A percentile compares a stretch with the other conserved stretches of the same genome.
Conservation (phyloP, 2,888 invertebrate species). For the Andrena hattorfiana region DNA sequence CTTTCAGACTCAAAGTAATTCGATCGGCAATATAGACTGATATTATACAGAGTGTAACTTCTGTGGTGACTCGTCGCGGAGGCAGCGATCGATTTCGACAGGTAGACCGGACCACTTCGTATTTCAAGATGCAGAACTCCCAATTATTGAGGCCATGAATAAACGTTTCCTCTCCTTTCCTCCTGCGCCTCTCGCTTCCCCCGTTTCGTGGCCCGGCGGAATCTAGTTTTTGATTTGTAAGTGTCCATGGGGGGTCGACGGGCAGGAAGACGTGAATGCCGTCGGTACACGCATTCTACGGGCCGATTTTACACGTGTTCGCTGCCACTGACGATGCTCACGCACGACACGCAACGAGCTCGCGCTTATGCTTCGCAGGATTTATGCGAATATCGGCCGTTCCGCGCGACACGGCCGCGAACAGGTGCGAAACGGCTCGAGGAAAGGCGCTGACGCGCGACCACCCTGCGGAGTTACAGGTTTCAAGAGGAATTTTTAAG, state of each 20-base stretch:
- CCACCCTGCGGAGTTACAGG: not conserved
- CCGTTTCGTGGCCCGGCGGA: constrained; percentile 16
- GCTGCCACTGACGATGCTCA: constrained; percentile 57
- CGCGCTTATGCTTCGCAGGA: constrained; percentile 29
- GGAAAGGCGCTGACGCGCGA: constrained; percentile 9
- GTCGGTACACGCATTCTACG: constrained; percentile 56
- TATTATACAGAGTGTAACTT: not conserved
- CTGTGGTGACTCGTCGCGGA: not conserved
- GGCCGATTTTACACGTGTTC: constrained; percentile 65
- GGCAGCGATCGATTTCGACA: no score
- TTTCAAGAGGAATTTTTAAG: not conserved
- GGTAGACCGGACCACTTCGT: not conserved
- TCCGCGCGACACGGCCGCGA: constrained; percentile 20
- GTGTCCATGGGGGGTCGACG: constrained; percentile 66
- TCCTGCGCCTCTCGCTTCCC: not conserved
- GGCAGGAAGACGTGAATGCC: constrained; percentile 36
- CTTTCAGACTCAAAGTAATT: not conserved
- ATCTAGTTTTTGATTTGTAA: constrained; percentile 69
- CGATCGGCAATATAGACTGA: not conserved
- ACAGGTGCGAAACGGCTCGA: constrained; percentile 45
- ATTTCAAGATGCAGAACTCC: constrained; percentile 66
- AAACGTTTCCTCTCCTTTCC: constrained; percentile 51
- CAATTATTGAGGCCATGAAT: constrained; percentile 72
- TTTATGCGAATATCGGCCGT: constrained; percentile 59
- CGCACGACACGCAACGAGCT: constrained; percentile 54